Base-by-base conservation (phyloP, 2,113 vertebrate species). In the Lontra canadensis region DNA sequence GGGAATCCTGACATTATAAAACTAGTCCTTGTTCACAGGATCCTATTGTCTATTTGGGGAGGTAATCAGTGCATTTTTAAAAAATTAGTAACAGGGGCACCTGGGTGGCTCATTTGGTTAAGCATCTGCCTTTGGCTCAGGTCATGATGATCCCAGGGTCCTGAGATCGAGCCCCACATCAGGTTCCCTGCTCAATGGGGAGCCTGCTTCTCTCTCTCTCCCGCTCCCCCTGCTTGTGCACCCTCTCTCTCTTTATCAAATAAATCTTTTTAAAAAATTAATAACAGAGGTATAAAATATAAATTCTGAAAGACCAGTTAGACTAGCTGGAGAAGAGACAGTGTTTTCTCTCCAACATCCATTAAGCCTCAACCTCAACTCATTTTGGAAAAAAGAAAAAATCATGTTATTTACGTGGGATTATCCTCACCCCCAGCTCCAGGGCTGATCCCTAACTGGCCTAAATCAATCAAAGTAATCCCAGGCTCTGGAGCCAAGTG, bases 351-450 rank as follows among this genome's bases (percentile, higher is more conserved):
- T 4, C 8, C 20, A 76, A 2, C 18, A 7, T 61, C 20, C 21
- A 42, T 55, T 47, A 92, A 85, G 17, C 49, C 49, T 55, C 23
- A 96, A 63, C 59, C 59, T 47, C 29, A 67, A 63, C 15, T 55
- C 14, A 61, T 94, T 89, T 94, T 91, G 90, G 14, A 76, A 94
- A 90, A 69, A 34, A 67, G 74, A 74, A n/a, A 67, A 80, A 74
- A 8, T 15, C 13, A 3, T 20, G 1, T 76, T 88, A 69, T 73
- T 74, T 42, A 4, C 7, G 18, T 74, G 86, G 47, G 3, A 52
- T 85, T 78, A 73, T 13, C 15, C 65, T 73, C 18, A 49, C 4
- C 85, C 31, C 34, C 6, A 82, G 34, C 17, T 69, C 34, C 34
- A 79, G 6, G 8, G 7, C 20, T 76, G 78, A 78, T 39, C 36